A percentile compares a stretch with the other conserved stretches of the same genome.
Evolutionary conservation across 1,140 invertebrate species (phyloP).

Genomic region (Dolichoris vasculosae): DNA sequence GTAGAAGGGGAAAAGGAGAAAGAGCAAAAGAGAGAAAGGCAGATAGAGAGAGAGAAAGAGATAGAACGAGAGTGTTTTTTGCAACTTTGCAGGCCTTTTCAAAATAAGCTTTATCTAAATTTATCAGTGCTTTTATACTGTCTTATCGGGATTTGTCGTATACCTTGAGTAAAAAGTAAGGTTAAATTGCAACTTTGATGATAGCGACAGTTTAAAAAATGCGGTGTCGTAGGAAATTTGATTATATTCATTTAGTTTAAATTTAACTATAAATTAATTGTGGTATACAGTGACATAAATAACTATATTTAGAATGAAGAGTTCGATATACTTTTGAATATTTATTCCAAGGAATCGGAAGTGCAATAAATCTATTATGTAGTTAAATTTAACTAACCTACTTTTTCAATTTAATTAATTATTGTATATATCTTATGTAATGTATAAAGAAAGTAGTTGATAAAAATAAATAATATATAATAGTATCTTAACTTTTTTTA

Average conservation of each 20-base stretch:
- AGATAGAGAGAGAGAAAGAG: conserved; percentile 3
- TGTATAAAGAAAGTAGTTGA: not conserved
- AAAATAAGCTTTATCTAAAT: conserved; percentile 67
- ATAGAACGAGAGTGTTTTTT: conserved; percentile 44
- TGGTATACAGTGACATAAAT: not conserved
- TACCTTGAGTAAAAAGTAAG: conserved; percentile 52
- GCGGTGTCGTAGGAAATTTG: conserved; percentile 15
- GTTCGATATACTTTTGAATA: not conserved
- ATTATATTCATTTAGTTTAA: not conserved
- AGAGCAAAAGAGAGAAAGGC: not conserved
- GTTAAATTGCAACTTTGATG: conserved; percentile 47
- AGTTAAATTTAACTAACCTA: not conserved
- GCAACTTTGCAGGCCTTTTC: conserved; percentile 60
- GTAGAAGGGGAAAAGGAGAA: not conserved
- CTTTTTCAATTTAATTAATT: no score
- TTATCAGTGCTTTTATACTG: conserved; percentile 64
- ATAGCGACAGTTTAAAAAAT: conserved; percentile 46
- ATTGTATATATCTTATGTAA: no score
- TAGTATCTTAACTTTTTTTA: not conserved
- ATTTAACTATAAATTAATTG: not conserved
- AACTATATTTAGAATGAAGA: not conserved
- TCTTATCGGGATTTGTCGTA: conserved; percentile 64
- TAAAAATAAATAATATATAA: not conserved
- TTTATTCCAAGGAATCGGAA: not conserved
- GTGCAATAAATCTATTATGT: not conserved